These are phyloP conservation scores for Odontocerum albicorne DNA, from an alignment of 2,888 invertebrate species.

Conservation along the genomic window DNA sequence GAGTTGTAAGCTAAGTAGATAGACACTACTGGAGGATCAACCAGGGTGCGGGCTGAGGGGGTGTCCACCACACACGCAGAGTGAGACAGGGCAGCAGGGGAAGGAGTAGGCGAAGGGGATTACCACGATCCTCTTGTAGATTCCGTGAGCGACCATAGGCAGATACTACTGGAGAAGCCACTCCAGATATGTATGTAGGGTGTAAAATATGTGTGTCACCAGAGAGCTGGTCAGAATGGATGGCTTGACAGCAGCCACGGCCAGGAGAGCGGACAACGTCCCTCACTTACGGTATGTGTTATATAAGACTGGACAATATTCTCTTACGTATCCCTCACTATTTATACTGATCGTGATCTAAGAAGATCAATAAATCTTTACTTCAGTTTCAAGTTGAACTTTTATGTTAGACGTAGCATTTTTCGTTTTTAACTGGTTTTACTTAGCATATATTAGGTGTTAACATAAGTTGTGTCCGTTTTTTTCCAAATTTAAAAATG, in stretches of 20 bases:
- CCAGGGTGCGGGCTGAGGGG: slow-evolving; percentile 37
- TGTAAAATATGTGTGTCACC: slow-evolving; percentile 43
- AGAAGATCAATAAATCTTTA: too few species aligned
- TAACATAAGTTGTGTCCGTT: too few species aligned
- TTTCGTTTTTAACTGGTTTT: too few species aligned
- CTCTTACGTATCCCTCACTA: too few species aligned
- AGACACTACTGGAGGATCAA: slow-evolving; percentile 39
- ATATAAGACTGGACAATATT: too few species aligned
- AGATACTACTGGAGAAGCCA: slow-evolving; percentile 34
- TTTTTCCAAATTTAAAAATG: too few species aligned
- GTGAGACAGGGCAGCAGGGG: slow-evolving; percentile 44
- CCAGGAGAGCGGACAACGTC: slow-evolving; percentile 63
- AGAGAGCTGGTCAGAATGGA: slow-evolving; percentile 41
- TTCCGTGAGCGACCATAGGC: slow-evolving; percentile 43
- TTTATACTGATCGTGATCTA: too few species aligned
- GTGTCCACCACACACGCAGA: slow-evolving; percentile 47
- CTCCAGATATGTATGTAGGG: too few species aligned
- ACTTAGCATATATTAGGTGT: too few species aligned
- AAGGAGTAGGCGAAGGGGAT: slow-evolving; percentile 9
- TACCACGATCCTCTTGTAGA: slow-evolving; percentile 28
- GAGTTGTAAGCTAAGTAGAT: slow-evolving; percentile 35
- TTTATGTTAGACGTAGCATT: too few species aligned
- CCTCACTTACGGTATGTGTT: too few species aligned
- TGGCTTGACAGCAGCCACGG: slow-evolving; percentile 60
- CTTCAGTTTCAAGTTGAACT: too few species aligned